Evolutionary conservation across 2,113 vertebrate species (phyloP).

Genomic region (Macroglossus sobrinus): DNA sequence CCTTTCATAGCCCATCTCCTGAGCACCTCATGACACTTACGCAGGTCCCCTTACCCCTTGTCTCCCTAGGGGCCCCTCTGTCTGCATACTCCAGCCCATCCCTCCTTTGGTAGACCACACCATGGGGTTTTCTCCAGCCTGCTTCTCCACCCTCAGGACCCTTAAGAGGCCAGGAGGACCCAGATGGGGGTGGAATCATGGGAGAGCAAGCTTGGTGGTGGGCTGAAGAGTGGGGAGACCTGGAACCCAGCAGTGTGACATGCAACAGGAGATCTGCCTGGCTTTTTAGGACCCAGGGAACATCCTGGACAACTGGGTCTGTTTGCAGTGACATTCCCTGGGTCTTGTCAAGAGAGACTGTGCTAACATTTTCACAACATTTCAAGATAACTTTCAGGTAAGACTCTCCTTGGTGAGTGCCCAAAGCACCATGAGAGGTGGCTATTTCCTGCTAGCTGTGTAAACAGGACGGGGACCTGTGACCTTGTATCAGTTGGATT

Average conservation of each 20-base stretch:
- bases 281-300: background rate
- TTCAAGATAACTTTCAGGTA: background rate
- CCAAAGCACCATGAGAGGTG: background rate
- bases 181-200: background rate
- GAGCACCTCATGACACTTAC: background rate
- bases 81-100: fast-evolving
- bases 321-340: background rate
- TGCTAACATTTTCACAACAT: background rate
- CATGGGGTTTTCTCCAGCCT: background rate
- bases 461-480: background rate
- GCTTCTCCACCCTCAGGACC: background rate
- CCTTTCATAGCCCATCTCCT: background rate
- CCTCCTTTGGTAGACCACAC: background rate
- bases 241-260: background rate
- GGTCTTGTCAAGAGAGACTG: background rate
- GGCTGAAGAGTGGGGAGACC: background rate
- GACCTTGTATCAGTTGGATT: background rate
- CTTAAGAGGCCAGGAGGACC: background rate
- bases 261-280: background rate
- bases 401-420: background rate
- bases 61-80: background rate
- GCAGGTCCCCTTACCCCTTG: background rate
- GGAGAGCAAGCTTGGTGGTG: background rate
- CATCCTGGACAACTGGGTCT: background rate
- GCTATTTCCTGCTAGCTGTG: background rate